Conservation (phyloP, 2,113 vertebrate genomes). For the Pteropus alecto region DNA sequence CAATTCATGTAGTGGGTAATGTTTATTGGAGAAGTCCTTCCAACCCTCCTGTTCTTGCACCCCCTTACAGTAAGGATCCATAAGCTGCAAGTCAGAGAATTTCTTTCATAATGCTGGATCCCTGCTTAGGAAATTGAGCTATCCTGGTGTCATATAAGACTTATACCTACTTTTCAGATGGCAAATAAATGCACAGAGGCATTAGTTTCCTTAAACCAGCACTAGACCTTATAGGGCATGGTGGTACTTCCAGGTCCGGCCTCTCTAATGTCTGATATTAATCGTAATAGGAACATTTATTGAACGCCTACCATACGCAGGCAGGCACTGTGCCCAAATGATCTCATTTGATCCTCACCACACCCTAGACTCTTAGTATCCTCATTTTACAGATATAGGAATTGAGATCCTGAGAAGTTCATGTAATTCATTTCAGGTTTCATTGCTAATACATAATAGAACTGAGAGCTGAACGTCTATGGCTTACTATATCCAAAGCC, state of each 20-base stretch:
- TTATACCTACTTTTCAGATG: background rate
- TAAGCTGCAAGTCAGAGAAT: background rate
- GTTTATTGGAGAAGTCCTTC: slow-evolving; percentile 36
- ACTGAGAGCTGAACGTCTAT: background rate
- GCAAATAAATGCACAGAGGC: background rate
- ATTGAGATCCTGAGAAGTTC: background rate
- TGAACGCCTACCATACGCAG: background rate
- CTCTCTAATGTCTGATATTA: background rate
- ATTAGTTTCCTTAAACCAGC: background rate
- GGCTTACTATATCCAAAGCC: background rate
- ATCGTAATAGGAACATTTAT: background rate
- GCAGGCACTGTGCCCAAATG: background rate
- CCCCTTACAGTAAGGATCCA: background rate
- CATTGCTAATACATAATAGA: background rate
- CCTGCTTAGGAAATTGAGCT: slow-evolving; percentile 16
- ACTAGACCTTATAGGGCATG: background rate
- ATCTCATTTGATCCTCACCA: background rate
- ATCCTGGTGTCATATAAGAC: background rate
- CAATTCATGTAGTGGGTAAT: slow-evolving; percentile 10
- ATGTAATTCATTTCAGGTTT: background rate
- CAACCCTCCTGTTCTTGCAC: background rate
- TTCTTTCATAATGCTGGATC: background rate
- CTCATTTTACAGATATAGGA: background rate
- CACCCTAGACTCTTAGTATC: background rate
- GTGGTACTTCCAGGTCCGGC: background rate